Percentiles rank a stretch among this genome's conserved stretches.
Conservation (phyloP, 2,888 invertebrate genomes). For the Altica lythri region DNA sequence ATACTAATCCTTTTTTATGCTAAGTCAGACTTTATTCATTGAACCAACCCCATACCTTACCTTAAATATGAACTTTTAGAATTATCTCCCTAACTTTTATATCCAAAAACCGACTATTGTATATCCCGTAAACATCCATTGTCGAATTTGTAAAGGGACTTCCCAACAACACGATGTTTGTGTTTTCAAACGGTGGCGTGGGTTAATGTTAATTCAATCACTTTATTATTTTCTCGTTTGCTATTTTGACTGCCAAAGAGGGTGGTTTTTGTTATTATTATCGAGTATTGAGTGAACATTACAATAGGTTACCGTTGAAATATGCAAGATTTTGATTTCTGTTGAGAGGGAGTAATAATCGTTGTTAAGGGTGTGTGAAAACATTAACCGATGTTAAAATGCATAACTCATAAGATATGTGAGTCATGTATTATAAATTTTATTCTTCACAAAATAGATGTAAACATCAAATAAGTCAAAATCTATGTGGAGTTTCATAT, state of each 20-base stretch:
- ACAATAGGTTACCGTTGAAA: conserved; percentile 33
- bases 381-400: too few species aligned
- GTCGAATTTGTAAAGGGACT: conserved; percentile 31
- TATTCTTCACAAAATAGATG: too few species aligned
- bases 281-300: conserved; percentile 22
- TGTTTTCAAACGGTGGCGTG: conserved; percentile 29
- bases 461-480: too few species aligned
- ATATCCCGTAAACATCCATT: conserved; percentile 27
- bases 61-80: conserved; percentile 15
- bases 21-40: conserved; percentile 10
- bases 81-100: conserved; percentile 16
- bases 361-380: too few species aligned
- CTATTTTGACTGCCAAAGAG: conserved; percentile 49
- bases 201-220: conserved; percentile 48
- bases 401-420: too few species aligned
- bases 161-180: conserved; percentile 32
- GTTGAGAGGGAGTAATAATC: too few species aligned
- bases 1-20: conserved; percentile 1
- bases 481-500: too few species aligned
- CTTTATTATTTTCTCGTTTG: conserved; percentile 52
- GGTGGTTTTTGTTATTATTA: conserved; percentile 37
- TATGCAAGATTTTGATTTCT: conserved; percentile 29
- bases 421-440: too few species aligned
- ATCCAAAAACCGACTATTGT: conserved; percentile 23
- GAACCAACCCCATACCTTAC: conserved; percentile 7